Evolutionary conservation across 2,113 vertebrate genomes (phyloP).

Genomic region (Mohoua ochrocephala): DNA sequence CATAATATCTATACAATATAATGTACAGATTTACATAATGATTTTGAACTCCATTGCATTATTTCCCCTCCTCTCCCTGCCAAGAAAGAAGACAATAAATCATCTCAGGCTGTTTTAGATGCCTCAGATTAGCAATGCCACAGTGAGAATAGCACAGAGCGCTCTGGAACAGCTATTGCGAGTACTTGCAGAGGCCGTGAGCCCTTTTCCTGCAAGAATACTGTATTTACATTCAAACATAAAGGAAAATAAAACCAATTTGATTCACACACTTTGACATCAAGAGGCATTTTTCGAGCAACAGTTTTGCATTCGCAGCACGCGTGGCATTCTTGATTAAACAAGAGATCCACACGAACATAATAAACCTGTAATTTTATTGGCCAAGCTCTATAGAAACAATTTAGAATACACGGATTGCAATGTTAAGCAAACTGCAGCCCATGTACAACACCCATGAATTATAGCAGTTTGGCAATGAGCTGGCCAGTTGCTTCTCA

Average conservation of each 20-base stretch:
- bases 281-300: constrained; percentile 18
- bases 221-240: constrained; percentile 5
- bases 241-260: constrained; percentile 7
- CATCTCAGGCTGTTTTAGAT: background rate
- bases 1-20: background rate
- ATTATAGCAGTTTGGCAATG: constrained; percentile 31
- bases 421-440: constrained; percentile 44
- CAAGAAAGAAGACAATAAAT: background rate
- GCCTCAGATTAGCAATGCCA: background rate
- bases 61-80: background rate
- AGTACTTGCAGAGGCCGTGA: background rate
- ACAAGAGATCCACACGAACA: background rate
- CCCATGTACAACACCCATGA: constrained; percentile 8
- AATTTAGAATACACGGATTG: constrained; percentile 26
- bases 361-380: constrained; percentile 61
- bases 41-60: background rate
- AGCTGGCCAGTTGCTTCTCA: constrained; percentile 49
- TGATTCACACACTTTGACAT: background rate
- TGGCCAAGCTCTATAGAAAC: constrained; percentile 41
- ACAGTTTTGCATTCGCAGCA: background rate
- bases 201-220: background rate
- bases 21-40: background rate
- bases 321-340: constrained; percentile 16
- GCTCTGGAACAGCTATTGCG: background rate
- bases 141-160: background rate